Evolutionary conservation across 1,140 invertebrate species (phyloP), one percentile per base, ranked within the genome.

Genomic region (Sinonovacula constricta): DNA sequence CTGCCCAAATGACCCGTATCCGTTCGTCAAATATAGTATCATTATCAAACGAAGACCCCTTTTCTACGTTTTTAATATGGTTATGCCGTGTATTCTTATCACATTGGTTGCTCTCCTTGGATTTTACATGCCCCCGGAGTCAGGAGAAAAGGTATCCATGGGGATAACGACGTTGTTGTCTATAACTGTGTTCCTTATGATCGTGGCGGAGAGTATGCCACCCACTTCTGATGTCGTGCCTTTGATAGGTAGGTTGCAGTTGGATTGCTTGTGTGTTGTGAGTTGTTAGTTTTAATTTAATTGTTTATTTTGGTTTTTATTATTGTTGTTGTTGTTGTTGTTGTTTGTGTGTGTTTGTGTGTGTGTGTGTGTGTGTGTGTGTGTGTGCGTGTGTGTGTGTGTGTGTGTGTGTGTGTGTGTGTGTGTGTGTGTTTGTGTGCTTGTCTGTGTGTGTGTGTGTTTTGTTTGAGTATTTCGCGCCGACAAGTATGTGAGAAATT

Each of bases 141-240:
- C 95, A 1, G 96, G 96, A 1, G 96, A 97, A 89, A 97, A 97
- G 90, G 88, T 92, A 3, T 89, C 91, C 7, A 88, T 92, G 82
- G 87, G 96, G 26, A 97, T 97, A 75, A 97, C 95, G 62, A 96
- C 96, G 0, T 92, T 98, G 0, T 93, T 98, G 3, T 97, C 96
- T 3, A 97, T 97, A 95, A 97, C 96, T 0, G 96, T 98, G 12
- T 97, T 97, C 89, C 92, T 98, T 2, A 97, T 98, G 96, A 95
- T 97, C 18, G 97, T 98, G 24, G 92, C 96, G 63, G 96, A 98
- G 88, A 96, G 94, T 56, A 92, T 97, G 84, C 96, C 96, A n/a
- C 96, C 96, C 0, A 97, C 96, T 0, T 96, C 97, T 84, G 97
- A 97, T 89, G 96, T 95, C 0, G 86, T 93, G 59, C 96, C 96